Percentiles rank a stretch among this genome's conserved stretches.
These are phyloP conservation scores for Clarias fuscus DNA, from an alignment of 2,797 vertebrate species.

Conservation along the genomic window DNA sequence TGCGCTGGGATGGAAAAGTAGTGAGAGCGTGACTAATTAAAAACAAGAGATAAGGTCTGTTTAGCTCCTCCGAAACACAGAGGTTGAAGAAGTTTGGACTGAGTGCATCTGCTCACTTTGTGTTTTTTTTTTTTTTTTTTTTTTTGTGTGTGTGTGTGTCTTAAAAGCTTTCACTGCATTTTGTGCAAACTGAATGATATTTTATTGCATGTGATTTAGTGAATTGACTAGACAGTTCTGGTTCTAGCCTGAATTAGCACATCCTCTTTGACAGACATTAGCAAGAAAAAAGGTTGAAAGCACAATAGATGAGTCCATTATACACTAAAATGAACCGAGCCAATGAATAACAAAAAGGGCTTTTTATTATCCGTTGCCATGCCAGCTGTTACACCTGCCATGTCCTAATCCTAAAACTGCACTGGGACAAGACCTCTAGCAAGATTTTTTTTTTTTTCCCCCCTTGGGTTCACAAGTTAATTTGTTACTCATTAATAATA, in stretches of 20 bases:
- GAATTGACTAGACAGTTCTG: neutral
- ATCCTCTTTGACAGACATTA: neutral
- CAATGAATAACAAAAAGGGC: slow-evolving; percentile 45
- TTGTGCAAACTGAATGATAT: slow-evolving; percentile 4
- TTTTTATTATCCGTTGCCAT: slow-evolving; percentile 21
- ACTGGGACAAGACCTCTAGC: neutral
- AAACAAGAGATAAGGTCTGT: slow-evolving; percentile 34
- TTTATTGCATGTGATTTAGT: slow-evolving; percentile 13
- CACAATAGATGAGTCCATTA: slow-evolving; percentile 28
- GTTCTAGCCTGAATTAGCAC: neutral
- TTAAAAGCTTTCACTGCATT: slow-evolving; percentile 16
- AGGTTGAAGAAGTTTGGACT: slow-evolving; percentile 13
- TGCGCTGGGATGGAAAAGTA: slow-evolving; percentile 30
- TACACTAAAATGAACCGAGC: slow-evolving; percentile 8
- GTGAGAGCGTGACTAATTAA: slow-evolving; percentile 34
- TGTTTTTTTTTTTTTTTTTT: neutral
- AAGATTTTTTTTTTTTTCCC: neutral
- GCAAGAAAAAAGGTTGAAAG: neutral
- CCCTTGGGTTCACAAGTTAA: neutral
- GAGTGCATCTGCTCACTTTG: slow-evolving; percentile 8
- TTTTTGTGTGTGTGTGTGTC: neutral
- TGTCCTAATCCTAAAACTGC: slow-evolving; percentile 11
- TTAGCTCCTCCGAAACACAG: slow-evolving; percentile 23
- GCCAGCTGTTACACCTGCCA: slow-evolving; percentile 28
- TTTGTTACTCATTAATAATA: slow-evolving; percentile 9